Evolutionary conservation across 2,888 invertebrate genomes (phyloP).

Genomic region (Eurytoma californica): DNA sequence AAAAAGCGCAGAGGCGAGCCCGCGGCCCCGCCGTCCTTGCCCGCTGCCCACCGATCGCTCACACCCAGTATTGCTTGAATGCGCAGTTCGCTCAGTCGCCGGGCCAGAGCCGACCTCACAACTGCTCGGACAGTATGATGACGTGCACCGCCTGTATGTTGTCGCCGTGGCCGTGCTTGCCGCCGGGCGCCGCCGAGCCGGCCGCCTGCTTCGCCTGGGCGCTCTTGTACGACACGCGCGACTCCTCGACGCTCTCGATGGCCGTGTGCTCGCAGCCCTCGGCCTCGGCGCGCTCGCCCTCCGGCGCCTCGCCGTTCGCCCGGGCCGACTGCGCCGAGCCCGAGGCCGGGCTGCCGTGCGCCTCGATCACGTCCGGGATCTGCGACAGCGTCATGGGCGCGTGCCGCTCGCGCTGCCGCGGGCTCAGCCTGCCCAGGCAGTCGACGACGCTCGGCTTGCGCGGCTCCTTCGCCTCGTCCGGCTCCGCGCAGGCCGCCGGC

Average conservation of each 20-base stretch:
- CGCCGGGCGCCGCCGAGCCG: conserved; percentile 29
- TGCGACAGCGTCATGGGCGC: conserved; percentile 61
- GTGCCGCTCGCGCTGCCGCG: conserved; percentile 51
- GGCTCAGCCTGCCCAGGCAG: conserved; percentile 62
- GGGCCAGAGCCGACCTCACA: conserved; percentile 64
- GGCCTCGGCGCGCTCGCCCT: conserved; percentile 71
- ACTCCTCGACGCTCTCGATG: conserved; percentile 65
- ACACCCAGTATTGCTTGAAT: conserved; percentile 45
- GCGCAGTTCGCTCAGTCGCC: conserved; percentile 34
- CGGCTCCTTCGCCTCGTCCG: conserved; percentile 32
- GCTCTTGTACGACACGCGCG: conserved; percentile 63
- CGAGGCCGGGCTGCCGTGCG: conserved; percentile 62
- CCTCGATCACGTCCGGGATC: conserved; percentile 68
- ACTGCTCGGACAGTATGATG: conserved; percentile 73
- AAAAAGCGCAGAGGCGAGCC: conserved; percentile 26
- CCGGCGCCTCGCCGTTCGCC: conserved; percentile 57
- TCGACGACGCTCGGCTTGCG: conserved; percentile 57
- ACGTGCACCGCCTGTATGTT: conserved; percentile 72
- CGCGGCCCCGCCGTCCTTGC: background rate
- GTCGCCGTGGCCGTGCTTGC: conserved; percentile 69
- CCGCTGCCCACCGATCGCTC: background rate
- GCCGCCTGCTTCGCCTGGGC: background rate
- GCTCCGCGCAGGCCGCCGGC: conserved; percentile 8
- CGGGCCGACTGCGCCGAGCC: conserved; percentile 11
- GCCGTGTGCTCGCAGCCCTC: conserved; percentile 71